Evolutionary conservation across 2,797 vertebrate genomes (phyloP).

Genomic region (Schizopygopsis pylzovi): DNA sequence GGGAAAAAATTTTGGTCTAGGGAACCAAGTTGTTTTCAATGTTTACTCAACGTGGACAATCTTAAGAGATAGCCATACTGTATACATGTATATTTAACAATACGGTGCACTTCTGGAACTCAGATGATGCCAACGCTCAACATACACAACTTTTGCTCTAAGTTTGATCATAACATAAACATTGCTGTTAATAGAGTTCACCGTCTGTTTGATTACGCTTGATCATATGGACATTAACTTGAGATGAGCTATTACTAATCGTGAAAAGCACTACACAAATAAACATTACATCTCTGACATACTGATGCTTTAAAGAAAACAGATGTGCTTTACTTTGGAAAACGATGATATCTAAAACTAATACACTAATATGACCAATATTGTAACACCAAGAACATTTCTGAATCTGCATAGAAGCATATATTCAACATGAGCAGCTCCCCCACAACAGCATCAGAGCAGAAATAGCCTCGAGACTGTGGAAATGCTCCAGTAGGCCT

Average conservation of each 20-base stretch:
- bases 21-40: background rate
- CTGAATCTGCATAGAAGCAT: background rate
- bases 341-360: background rate
- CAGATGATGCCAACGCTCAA: too few species aligned
- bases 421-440: background rate
- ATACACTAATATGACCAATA: background rate
- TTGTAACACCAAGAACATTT: background rate
- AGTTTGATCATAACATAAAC: too few species aligned
- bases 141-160: too few species aligned
- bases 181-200: too few species aligned
- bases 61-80: background rate
- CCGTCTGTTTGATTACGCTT: too few species aligned
- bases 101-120: background rate
- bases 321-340: background rate
- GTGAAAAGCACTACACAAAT: too few species aligned
- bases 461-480: background rate
- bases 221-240: too few species aligned
- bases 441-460: background rate
- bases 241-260: too few species aligned
- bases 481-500: conserved; percentile 15
- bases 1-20: background rate
- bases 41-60: background rate
- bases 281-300: background rate
- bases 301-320: background rate
- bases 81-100: background rate